phyloP scores from a whole-genome alignment of 2,797 vertebrate species.

The Prionace glauca region DNA sequence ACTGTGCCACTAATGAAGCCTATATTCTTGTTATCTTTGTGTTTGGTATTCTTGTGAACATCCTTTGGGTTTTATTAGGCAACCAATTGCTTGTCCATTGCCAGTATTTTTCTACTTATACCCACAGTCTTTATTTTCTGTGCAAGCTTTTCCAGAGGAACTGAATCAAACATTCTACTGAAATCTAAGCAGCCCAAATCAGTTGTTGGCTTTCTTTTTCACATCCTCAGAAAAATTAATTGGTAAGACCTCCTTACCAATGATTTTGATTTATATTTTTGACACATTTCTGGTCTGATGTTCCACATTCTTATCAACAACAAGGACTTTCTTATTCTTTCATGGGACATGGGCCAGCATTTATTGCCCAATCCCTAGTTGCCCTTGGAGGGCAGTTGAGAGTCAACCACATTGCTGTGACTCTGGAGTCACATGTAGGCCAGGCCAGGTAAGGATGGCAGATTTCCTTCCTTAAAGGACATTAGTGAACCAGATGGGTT shows the following conservation, averaged over 20 bases:
- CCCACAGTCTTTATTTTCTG: not conserved
- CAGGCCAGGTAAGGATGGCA: too few species aligned
- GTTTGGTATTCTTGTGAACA: too few species aligned
- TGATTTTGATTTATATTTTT: not conserved
- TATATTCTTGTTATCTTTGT: too few species aligned
- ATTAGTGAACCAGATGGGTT: too few species aligned
- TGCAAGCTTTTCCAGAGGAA: not conserved
- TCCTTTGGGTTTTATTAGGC: not conserved
- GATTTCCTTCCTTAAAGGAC: too few species aligned
- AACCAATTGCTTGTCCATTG: not conserved
- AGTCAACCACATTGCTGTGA: too few species aligned
- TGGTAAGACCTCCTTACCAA: not conserved
- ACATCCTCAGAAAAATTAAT: not conserved
- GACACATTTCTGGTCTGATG: not conserved
- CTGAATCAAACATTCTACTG: not conserved
- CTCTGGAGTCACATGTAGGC: too few species aligned
- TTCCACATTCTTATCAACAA: not conserved
- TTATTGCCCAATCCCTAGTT: too few species aligned
- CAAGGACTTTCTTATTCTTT: not conserved
- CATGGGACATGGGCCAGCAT: too few species aligned
- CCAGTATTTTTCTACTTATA: not conserved
- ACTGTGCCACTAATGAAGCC: too few species aligned
- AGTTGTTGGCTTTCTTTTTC: too few species aligned
- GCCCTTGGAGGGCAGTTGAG: too few species aligned
- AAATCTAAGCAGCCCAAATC: not conserved